Percentiles rank a stretch among this genome's conserved stretches.
These are phyloP conservation scores for Druceiella hillmani DNA, from an alignment of 2,888 invertebrate genomes.

Conservation along the genomic window DNA sequence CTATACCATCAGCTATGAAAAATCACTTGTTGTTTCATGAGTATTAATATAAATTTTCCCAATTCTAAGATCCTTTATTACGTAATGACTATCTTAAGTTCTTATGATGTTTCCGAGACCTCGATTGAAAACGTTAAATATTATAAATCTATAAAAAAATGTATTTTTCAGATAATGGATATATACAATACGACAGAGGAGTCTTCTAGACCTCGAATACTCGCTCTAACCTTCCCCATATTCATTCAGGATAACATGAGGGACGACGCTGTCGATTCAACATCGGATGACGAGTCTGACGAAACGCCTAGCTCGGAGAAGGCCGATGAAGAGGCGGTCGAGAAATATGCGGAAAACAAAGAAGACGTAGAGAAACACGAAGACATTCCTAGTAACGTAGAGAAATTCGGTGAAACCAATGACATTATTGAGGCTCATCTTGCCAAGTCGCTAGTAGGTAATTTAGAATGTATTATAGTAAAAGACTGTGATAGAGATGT, in stretches of 20 bases:
- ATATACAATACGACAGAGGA: conserved; percentile 32
- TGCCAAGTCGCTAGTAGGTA: too few species aligned
- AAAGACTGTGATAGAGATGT: too few species aligned
- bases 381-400: not conserved
- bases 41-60: too few species aligned
- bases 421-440: too few species aligned
- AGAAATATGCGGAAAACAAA: not conserved
- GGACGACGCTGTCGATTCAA: conserved; percentile 9
- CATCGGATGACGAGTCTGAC: conserved; percentile 5
- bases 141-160: not conserved
- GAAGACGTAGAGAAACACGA: not conserved
- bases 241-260: conserved; percentile 41
- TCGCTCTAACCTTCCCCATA: conserved; percentile 77
- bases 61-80: too few species aligned
- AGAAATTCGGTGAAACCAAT: too few species aligned
- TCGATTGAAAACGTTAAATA: too few species aligned
- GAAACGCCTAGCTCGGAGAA: not conserved
- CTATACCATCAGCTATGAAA: too few species aligned
- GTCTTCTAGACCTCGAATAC: conserved; percentile 55
- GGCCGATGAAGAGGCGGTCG: not conserved
- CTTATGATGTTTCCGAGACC: too few species aligned
- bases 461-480: too few species aligned
- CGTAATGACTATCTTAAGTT: too few species aligned
- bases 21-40: too few species aligned
- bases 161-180: conserved; percentile 35